Conservation (phyloP, 2,888 invertebrate species). For the Caradrina kadenii region DNA sequence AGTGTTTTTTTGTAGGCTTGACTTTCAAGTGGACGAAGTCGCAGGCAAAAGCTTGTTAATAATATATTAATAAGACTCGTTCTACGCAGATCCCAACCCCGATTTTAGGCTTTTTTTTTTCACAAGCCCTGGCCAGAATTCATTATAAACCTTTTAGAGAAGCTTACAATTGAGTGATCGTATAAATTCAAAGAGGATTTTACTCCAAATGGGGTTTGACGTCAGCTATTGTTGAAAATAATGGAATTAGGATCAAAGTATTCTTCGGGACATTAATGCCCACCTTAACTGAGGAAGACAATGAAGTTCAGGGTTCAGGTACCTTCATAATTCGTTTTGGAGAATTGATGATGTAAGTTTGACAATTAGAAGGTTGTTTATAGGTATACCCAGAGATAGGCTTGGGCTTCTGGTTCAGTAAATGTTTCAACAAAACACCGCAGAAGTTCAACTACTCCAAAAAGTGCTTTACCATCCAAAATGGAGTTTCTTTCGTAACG, state of each 20-base stretch:
- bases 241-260: constrained; percentile 47
- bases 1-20: too few relatives aligned
- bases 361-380: constrained; percentile 8
- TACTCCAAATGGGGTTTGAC: constrained; percentile 34
- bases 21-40: too few relatives aligned
- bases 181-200: constrained; percentile 29
- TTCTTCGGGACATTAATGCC: constrained; percentile 25
- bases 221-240: constrained; percentile 48
- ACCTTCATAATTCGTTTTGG: constrained; percentile 5
- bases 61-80: constrained; percentile 17
- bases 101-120: constrained; percentile 7
- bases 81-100: constrained; percentile 8
- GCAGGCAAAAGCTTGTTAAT: neutral
- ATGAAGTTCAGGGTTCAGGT: constrained; percentile 15
- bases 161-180: constrained; percentile 38
- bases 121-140: constrained; percentile 10
- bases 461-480: constrained; percentile 1
- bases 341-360: constrained; percentile 29
- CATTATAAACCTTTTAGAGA: constrained; percentile 38
- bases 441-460: neutral
- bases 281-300: constrained; percentile 32
- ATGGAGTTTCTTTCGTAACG: neutral
- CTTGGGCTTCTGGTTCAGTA: neutral
- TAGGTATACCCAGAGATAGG: too few relatives aligned
- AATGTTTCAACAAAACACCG: neutral